phyloP scores from a whole-genome alignment of 1,140 invertebrate genomes.

The Lepidostoma basale region DNA sequence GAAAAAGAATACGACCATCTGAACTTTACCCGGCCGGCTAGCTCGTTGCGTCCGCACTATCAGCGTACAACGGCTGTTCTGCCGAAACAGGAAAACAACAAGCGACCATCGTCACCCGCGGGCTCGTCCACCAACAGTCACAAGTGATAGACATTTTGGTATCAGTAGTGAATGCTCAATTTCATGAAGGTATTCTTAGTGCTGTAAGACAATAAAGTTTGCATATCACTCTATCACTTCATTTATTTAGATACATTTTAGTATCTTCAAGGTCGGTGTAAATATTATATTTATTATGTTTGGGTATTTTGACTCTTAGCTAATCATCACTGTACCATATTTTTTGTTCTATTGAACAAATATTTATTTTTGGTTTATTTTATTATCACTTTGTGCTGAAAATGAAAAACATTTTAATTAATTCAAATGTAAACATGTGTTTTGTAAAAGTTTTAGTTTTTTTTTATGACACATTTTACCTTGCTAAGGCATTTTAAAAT shows the following conservation, averaged over 20 bases:
- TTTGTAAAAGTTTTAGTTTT: too few relatives aligned
- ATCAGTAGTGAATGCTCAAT: neutral
- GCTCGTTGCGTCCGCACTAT: constrained; percentile 82
- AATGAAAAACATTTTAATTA: too few relatives aligned
- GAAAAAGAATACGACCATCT: constrained; percentile 86
- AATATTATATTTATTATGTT: neutral
- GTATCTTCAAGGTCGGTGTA: too few relatives aligned
- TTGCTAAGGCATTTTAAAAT: too few relatives aligned
- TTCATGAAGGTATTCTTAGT: neutral
- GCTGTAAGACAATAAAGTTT: neutral
- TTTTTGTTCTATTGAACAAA: neutral
- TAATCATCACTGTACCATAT: neutral
- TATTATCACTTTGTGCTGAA: too few relatives aligned
- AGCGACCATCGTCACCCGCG: constrained; percentile 18
- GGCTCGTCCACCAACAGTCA: constrained; percentile 20
- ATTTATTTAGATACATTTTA: neutral
- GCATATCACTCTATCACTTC: too few relatives aligned
- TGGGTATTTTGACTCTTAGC: neutral
- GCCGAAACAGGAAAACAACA: constrained; percentile 37
- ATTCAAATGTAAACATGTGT: too few relatives aligned
- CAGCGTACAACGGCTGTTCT: constrained; percentile 69
- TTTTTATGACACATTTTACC: too few relatives aligned
- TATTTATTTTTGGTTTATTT: constrained; percentile 12
- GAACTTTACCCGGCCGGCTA: constrained; percentile 81
- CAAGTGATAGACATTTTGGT: neutral